Evolutionary conservation across 1,140 invertebrate species (phyloP).

Genomic region (Phymorhynchus buccinoides): DNA sequence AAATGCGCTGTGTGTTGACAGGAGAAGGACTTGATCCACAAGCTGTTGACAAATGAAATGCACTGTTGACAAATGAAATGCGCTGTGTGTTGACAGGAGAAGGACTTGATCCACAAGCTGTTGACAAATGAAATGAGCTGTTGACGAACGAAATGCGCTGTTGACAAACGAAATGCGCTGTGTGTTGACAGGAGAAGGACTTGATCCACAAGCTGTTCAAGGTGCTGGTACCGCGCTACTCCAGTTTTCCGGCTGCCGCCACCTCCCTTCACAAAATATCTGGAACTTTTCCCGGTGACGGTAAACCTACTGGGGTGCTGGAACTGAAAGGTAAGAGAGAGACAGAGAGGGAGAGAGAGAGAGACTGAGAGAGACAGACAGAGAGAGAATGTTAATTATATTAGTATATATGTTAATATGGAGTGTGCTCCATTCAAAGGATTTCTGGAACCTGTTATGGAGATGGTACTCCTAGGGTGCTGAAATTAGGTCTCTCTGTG

Average conservation of each 20-base stretch:
- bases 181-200: constrained; percentile 82
- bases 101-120: constrained; percentile 91
- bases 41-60: no score
- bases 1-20: no score
- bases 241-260: constrained; percentile 81
- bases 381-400: background rate
- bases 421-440: background rate
- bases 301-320: constrained; percentile 77
- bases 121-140: no score
- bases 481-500: no score
- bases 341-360: no score
- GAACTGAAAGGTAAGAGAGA: constrained; percentile 85
- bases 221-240: constrained; percentile 86
- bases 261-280: constrained; percentile 84
- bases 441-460: background rate
- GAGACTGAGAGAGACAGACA: background rate
- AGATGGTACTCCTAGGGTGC: background rate
- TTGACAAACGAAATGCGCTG: no score
- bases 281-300: constrained; percentile 76
- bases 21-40: no score
- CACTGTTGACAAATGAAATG: no score
- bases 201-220: constrained; percentile 94
- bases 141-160: no score
- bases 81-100: constrained; percentile 78
- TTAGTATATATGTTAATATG: background rate